Percentiles rank a stretch among this genome's conserved stretches.
phyloP scores from a whole-genome alignment of 23 tunicate species.

The Ciona savignyi region DNA sequence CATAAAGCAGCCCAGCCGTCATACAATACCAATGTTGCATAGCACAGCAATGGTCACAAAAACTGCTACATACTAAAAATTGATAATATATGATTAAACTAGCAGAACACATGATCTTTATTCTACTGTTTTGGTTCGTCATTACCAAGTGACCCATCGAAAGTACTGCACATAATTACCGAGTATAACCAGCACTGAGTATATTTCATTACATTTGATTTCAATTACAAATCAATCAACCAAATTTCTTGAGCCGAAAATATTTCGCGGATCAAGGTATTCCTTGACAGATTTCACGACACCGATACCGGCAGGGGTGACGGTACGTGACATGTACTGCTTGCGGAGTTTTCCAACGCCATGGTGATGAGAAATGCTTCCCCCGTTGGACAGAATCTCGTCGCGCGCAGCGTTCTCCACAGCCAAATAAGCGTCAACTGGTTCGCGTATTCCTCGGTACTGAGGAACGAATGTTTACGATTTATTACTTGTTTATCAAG shows the following conservation, averaged over 20 bases:
- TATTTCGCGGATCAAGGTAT: conserved; percentile 81
- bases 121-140: no score
- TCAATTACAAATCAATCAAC: conserved; percentile 10
- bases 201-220: neutral
- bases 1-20: no score
- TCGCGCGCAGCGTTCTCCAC: conserved; percentile 90
- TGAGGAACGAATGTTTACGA: neutral
- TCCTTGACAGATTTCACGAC: conserved; percentile 63
- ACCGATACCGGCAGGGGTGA: conserved; percentile 53
- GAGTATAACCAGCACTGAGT: neutral
- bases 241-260: conserved; percentile 79
- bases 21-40: no score
- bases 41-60: no score
- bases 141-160: no score
- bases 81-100: no score
- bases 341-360: conserved; percentile 88
- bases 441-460: conserved; percentile 77
- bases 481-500: neutral
- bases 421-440: conserved; percentile 53
- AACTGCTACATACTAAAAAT: no score
- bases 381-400: conserved; percentile 79
- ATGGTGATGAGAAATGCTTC: conserved; percentile 87
- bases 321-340: conserved; percentile 71
- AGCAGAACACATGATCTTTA: no score
- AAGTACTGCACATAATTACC: no score